These are phyloP conservation scores for Peromyscus attwateri DNA, from an alignment of 2,797 vertebrate genomes.

Conservation along the genomic window DNA sequence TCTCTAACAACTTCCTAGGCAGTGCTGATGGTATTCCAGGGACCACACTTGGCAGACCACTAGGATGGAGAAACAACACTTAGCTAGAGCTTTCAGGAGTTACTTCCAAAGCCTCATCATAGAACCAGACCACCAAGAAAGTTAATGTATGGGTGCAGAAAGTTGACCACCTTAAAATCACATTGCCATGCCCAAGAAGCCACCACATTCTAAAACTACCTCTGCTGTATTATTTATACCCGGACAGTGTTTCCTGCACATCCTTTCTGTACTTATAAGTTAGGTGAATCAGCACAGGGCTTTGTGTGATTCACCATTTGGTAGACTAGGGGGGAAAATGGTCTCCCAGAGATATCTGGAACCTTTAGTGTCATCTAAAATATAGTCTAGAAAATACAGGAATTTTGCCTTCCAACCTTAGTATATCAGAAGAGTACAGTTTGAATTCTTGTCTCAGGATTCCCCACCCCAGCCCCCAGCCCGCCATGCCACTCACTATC, in stretches of 20 bases:
- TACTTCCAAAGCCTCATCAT: neutral
- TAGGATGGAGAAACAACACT: neutral
- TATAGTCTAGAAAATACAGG: neutral
- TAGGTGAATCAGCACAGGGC: neutral
- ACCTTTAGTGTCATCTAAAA: neutral
- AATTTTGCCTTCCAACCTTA: neutral
- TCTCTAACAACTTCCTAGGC: neutral
- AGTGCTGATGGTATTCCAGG: neutral
- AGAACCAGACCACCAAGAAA: neutral
- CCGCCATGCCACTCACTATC: neutral
- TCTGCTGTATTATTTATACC: neutral
- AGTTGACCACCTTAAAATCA: neutral
- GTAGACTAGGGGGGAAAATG: neutral
- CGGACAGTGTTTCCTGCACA: neutral
- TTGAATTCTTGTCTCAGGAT: neutral
- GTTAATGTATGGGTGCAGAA: neutral
- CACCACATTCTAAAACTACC: neutral
- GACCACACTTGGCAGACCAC: neutral
- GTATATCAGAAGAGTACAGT: neutral
- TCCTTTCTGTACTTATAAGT: neutral
- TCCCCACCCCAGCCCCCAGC: neutral
- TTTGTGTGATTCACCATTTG: neutral
- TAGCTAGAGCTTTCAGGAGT: slow-evolving; percentile 3
- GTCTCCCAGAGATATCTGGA: neutral
- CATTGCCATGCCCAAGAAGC: neutral